These are phyloP conservation scores for Symphodus melops DNA, from an alignment of 2,113 vertebrate species.

Conservation along the genomic window DNA sequence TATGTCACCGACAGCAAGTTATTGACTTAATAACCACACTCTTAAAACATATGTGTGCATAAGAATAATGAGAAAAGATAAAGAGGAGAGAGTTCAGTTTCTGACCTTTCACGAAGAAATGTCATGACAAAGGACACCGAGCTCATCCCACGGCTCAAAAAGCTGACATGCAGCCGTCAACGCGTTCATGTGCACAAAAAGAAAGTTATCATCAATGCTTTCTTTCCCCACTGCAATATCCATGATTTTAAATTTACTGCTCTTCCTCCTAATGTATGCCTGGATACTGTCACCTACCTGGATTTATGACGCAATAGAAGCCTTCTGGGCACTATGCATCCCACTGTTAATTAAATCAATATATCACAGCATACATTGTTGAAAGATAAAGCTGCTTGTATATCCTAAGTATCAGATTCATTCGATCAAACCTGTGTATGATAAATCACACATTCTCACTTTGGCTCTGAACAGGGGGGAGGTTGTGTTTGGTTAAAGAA, in stretches of 20 bases:
- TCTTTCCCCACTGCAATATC: conserved; percentile 24
- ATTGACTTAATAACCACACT: conserved; percentile 39
- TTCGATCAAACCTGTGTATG: conserved; percentile 19
- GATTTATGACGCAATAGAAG: conserved; percentile 49
- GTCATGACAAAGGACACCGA: conserved; percentile 35
- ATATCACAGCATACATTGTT: conserved; percentile 25
- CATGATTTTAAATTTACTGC: conserved; percentile 18
- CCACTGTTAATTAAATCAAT: conserved; percentile 47
- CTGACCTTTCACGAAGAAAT: conserved; percentile 64
- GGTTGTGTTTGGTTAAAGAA: background rate
- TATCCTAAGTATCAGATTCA: conserved; percentile 8
- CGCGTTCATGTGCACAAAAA: conserved; percentile 29
- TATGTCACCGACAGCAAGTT: conserved; percentile 32
- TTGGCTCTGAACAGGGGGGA: conserved; percentile 12
- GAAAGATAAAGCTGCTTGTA: conserved; percentile 30
- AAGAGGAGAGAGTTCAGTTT: conserved; percentile 25
- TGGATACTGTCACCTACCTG: background rate
- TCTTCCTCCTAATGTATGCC: conserved; percentile 20
- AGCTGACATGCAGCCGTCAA: background rate
- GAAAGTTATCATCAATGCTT: background rate
- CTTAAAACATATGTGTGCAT: conserved; percentile 28
- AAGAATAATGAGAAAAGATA: conserved; percentile 9
- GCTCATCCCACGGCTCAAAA: conserved; percentile 1
- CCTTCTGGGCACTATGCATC: conserved; percentile 15
- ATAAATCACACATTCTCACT: conserved; percentile 10